These are phyloP conservation scores for Trichopria drosophilae DNA, from an alignment of 2,888 invertebrate species.

Conservation along the genomic window DNA sequence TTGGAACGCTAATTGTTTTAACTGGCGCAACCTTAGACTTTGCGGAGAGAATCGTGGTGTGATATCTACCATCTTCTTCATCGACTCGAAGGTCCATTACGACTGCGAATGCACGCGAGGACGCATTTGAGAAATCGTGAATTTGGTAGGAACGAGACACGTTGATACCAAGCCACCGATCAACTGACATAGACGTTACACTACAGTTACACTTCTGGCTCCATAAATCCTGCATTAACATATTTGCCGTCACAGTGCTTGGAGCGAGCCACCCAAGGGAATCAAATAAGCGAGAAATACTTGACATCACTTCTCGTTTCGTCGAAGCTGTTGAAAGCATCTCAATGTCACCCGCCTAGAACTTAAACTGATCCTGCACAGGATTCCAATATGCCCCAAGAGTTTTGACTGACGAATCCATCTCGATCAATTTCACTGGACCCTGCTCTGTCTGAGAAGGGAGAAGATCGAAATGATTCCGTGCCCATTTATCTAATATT, in stretches of 20 bases:
- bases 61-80: not conserved
- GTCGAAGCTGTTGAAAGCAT: no score
- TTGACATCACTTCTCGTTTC: constrained; percentile 18
- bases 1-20: constrained; percentile 27
- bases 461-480: no score
- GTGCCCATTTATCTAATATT: not conserved
- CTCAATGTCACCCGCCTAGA: not conserved
- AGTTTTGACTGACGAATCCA: constrained; percentile 12
- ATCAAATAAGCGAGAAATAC: constrained; percentile 25
- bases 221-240: constrained; percentile 28
- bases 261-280: constrained; percentile 29
- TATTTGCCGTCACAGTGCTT: constrained; percentile 22
- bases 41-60: constrained; percentile 8
- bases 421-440: constrained; percentile 17
- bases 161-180: constrained; percentile 20
- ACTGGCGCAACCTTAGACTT: constrained; percentile 22
- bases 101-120: constrained; percentile 23
- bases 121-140: constrained; percentile 27
- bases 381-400: constrained; percentile 19
- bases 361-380: constrained; percentile 6
- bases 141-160: not conserved
- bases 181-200: constrained; percentile 7
- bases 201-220: constrained; percentile 23
- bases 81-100: constrained; percentile 14
- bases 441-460: no score